Conservation (phyloP, 1,140 invertebrate species). For the Aphidius gifuensis region DNA sequence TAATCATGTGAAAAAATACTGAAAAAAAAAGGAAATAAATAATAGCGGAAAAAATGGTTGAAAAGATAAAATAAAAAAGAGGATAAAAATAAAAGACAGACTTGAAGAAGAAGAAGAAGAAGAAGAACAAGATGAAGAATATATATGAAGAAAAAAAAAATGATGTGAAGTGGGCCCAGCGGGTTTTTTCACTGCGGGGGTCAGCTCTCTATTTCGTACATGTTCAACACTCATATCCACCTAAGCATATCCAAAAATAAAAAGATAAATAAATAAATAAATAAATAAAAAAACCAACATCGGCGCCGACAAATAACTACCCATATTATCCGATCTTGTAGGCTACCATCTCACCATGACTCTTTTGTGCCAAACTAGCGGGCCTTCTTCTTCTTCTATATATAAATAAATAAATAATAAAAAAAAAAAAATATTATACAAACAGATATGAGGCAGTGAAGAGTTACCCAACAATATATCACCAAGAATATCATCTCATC, state of each 20-base stretch:
- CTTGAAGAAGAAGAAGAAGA: slow-evolving; percentile 25
- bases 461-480: too few relatives aligned
- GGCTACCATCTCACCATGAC: slow-evolving; percentile 53
- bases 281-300: slow-evolving; percentile 49
- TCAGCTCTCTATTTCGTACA: slow-evolving; percentile 33
- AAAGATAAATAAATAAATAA: too few relatives aligned
- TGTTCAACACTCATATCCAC: neutral
- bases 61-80: neutral
- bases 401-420: neutral
- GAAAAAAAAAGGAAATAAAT: too few relatives aligned
- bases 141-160: slow-evolving; percentile 23
- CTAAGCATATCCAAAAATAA: too few relatives aligned
- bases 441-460: too few relatives aligned
- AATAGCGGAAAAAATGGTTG: too few relatives aligned
- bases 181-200: slow-evolving; percentile 47
- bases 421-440: neutral
- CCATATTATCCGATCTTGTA: slow-evolving; percentile 54
- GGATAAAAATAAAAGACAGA: neutral
- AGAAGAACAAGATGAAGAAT: slow-evolving; percentile 28
- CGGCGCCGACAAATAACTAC: slow-evolving; percentile 56
- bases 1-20: too few relatives aligned
- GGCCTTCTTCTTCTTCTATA: neutral
- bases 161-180: slow-evolving; percentile 33
- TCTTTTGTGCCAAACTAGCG: slow-evolving; percentile 43
- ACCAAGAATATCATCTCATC: too few relatives aligned